Base-by-base conservation (phyloP, 92 coral and sea anemone species). In the Paragorgia papillata region DNA sequence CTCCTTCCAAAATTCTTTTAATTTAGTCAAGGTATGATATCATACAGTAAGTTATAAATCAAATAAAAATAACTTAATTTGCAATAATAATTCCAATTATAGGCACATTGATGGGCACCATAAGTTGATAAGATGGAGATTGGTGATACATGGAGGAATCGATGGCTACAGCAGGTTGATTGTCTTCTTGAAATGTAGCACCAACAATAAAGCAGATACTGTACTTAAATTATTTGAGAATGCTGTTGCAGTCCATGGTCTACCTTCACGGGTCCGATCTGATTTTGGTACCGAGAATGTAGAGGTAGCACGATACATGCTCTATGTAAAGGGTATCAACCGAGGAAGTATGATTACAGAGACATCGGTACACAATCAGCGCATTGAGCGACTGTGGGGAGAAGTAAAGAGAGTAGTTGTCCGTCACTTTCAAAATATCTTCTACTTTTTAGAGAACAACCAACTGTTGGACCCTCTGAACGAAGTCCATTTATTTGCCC, bases 291-390 rank as follows among this genome's bases (percentile, higher is more conserved):
- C 60, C 57, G 78, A 58, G 67, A 73, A 34, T 61, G 26, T 60
- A 26, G 44, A 26, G 22, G 89, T 64, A 41, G 82, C 82, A 51
- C 59, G 50, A 60, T 73, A 68, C 13, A 80, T 85, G 85, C 78
- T 79, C 43, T 46, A 44, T 54, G 76, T 61, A 24, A 79, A 80
- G 53, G 78, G 89, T 31, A 64, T 80, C 21, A 80, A 80, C 62
- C 79, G 89, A 69, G 82, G 82, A 41, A 80, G 85, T 39, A 85
- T 74, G 46, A 85, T 85, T 58, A 82, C 89, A 53, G 89, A 84
- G 57, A 61, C 58, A 64, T 85, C 89, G 86, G n/a, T n/a, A n/a
- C n/a, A n/a, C n/a, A n/a, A n/a, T n/a, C n/a, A n/a, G n/a, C n/a
- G n/a, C n/a, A n/a, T n/a, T n/a, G n/a, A n/a, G n/a, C n/a, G n/a